A percentile compares a stretch with the other conserved stretches of the same genome.
Conservation (phyloP, 2,113 vertebrate genomes). For the Nettapus auritus region DNA sequence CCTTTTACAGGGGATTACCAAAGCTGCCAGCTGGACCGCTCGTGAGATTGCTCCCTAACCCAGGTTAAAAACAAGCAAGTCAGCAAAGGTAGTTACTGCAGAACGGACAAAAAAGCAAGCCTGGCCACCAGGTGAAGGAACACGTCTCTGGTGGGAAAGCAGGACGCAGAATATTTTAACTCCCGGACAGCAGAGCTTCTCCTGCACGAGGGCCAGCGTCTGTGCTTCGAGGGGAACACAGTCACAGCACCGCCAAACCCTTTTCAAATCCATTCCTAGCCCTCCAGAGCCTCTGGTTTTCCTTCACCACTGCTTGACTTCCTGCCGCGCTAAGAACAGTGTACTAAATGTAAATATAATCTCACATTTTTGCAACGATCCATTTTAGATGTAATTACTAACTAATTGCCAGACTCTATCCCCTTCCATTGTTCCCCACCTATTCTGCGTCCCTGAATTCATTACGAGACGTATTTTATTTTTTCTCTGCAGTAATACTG, state of each 20-base stretch:
- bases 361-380: background rate
- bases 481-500: background rate
- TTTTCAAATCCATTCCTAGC: background rate
- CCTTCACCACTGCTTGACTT: background rate
- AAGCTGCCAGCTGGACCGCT: background rate
- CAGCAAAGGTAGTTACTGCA: background rate
- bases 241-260: background rate
- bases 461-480: background rate
- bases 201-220: background rate
- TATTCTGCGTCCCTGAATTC: background rate
- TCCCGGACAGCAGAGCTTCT: background rate
- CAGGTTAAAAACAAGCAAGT: accelerated
- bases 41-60: background rate
- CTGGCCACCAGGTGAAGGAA: background rate
- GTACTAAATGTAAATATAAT: background rate
- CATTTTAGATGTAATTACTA: background rate
- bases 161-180: background rate
- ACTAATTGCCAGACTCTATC: background rate
- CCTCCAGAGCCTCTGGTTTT: background rate
- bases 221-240: background rate
- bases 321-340: background rate
- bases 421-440: background rate
- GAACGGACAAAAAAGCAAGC: accelerated
- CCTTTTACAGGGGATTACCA: background rate
- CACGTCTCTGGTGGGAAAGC: background rate